Conservation (phyloP, 2,113 vertebrate genomes). For the Nematolebias whitei region DNA sequence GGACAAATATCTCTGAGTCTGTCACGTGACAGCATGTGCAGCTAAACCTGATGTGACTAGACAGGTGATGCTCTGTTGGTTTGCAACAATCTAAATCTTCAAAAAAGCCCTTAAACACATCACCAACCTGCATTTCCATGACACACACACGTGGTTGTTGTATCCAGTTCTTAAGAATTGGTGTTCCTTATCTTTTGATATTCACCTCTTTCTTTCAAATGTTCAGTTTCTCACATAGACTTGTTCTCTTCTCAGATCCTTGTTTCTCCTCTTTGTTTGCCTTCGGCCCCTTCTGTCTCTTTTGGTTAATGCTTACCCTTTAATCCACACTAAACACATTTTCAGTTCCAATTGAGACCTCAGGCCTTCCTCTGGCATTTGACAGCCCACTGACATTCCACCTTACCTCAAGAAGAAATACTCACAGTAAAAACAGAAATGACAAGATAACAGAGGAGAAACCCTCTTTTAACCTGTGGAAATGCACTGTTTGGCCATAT, state of each 20-base stretch:
- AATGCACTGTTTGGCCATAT: neutral
- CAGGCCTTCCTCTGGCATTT: slow-evolving; percentile 32
- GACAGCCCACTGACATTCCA: slow-evolving; percentile 51
- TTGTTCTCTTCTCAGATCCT: neutral
- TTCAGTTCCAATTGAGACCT: slow-evolving; percentile 19
- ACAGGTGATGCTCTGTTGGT: slow-evolving; percentile 11
- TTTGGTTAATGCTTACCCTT: slow-evolving; percentile 32
- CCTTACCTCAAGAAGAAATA: slow-evolving; percentile 22
- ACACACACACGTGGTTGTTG: slow-evolving; percentile 2
- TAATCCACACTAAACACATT: slow-evolving; percentile 9
- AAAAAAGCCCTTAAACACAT: slow-evolving; percentile 14
- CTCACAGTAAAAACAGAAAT: slow-evolving; percentile 37
- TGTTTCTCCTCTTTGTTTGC: neutral
- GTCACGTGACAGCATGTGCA: neutral
- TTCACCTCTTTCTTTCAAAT: slow-evolving; percentile 9
- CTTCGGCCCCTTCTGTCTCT: slow-evolving; percentile 26
- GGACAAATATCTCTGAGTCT: neutral
- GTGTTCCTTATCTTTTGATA: slow-evolving; percentile 15
- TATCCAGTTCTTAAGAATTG: slow-evolving; percentile 5
- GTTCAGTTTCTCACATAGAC: slow-evolving; percentile 19
- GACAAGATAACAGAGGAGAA: slow-evolving; percentile 5
- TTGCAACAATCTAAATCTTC: slow-evolving; percentile 10
- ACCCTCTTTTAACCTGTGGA: neutral
- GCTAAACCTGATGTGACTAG: slow-evolving; percentile 11
- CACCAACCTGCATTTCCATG: slow-evolving; percentile 34